These are phyloP conservation scores for Holothuria leucospilota DNA, from an alignment of 53 echinoderm and acorn worm species.

Conservation along the genomic window DNA sequence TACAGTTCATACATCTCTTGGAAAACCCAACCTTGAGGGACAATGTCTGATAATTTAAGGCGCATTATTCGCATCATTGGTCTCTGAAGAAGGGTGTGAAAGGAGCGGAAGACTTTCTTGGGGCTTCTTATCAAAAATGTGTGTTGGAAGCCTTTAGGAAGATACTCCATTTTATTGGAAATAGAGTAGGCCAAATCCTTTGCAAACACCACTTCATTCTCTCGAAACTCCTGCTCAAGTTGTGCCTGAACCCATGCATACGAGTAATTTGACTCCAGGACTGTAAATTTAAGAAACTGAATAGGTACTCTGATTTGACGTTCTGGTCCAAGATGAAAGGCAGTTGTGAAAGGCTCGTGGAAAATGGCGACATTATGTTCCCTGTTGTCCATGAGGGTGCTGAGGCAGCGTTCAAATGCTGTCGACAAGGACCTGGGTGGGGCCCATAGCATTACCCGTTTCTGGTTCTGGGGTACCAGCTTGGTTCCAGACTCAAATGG, in stretches of 20 bases:
- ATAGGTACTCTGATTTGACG: slow-evolving; percentile 78
- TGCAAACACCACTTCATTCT: slow-evolving; percentile 78
- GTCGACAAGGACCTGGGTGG: slow-evolving; percentile 93
- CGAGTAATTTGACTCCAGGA: slow-evolving; percentile 72
- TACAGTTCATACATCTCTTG: slow-evolving; percentile 81
- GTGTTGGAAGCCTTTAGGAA: slow-evolving; percentile 85
- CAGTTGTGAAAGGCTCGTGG: slow-evolving; percentile 90
- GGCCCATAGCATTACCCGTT: slow-evolving; percentile 90
- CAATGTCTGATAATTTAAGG: slow-evolving; percentile 64
- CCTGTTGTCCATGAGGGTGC: slow-evolving; percentile 62
- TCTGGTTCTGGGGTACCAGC: slow-evolving; percentile 49
- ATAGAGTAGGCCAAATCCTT: slow-evolving; percentile 91
- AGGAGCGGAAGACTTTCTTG: slow-evolving; percentile 83
- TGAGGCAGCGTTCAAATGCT: slow-evolving; percentile 95
- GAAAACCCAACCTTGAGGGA: slow-evolving; percentile 84
- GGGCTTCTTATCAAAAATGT: slow-evolving; percentile 95
- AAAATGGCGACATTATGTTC: slow-evolving; percentile 66
- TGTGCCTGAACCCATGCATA: slow-evolving; percentile 83
- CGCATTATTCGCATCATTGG: slow-evolving; percentile 70
- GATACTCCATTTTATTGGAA: slow-evolving; percentile 72
- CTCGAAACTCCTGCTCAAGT: slow-evolving; percentile 66
- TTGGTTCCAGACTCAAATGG: slow-evolving; percentile 11
- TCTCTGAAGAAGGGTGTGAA: slow-evolving; percentile 71
- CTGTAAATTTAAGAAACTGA: slow-evolving; percentile 47
- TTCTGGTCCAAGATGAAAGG: slow-evolving; percentile 91